phyloP scores from a whole-genome alignment of 2,888 invertebrate genomes.

The Pelosia muscerda region DNA sequence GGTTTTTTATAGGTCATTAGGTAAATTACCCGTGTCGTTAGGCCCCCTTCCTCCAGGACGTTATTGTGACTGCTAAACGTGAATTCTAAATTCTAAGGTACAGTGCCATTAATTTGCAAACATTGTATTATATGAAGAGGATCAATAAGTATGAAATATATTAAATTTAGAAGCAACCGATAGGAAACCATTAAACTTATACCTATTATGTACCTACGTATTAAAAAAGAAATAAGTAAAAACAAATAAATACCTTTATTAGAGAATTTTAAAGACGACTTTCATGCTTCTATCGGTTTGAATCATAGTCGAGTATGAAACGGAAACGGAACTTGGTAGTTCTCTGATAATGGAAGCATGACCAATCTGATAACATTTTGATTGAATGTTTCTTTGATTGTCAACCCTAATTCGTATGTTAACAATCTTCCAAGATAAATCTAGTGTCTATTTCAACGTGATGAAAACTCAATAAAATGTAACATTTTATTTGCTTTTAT shows the following conservation, averaged over 20 bases:
- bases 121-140: too few species aligned
- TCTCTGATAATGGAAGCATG: too few species aligned
- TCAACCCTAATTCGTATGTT: background rate
- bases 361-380: background rate
- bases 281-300: too few species aligned
- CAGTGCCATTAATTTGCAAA: background rate
- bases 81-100: background rate
- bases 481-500: background rate
- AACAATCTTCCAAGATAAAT: background rate
- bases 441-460: too few species aligned
- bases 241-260: too few species aligned
- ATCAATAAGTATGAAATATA: too few species aligned
- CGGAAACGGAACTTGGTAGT: too few species aligned
- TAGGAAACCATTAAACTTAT: background rate
- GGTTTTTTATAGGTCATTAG: slow-evolving; percentile 15
- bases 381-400: background rate
- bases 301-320: too few species aligned
- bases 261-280: too few species aligned
- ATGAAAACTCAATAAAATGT: too few species aligned
- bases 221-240: too few species aligned
- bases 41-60: background rate
- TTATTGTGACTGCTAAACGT: background rate
- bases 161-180: background rate
- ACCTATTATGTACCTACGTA: too few species aligned
- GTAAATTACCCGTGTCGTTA: slow-evolving; percentile 17